phyloP scores from a whole-genome alignment of 2,888 invertebrate species.

The Orthosia gothica region DNA sequence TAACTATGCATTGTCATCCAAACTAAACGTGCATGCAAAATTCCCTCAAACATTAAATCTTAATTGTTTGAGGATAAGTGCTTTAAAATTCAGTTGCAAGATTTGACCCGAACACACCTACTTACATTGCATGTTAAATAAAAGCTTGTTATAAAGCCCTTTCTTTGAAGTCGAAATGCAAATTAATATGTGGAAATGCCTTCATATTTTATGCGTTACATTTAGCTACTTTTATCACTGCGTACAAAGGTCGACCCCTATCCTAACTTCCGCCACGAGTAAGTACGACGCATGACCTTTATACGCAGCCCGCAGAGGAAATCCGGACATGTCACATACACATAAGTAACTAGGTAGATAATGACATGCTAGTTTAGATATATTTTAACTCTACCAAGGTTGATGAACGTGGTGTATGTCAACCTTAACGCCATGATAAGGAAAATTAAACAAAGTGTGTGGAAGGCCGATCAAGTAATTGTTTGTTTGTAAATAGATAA shows the following conservation, averaged over 20 bases:
- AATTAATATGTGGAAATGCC: slow-evolving; percentile 18
- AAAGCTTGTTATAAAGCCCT: not conserved
- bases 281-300: slow-evolving; percentile 47
- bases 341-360: slow-evolving; percentile 19
- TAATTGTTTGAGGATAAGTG: too few species aligned
- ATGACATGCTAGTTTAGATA: slow-evolving; percentile 9
- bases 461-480: slow-evolving; percentile 1
- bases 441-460: not conserved
- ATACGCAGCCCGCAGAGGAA: slow-evolving; percentile 42
- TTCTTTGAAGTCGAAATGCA: slow-evolving; percentile 11
- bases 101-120: too few species aligned
- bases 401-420: slow-evolving; percentile 14
- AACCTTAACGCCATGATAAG: slow-evolving; percentile 10
- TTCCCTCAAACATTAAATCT: too few species aligned
- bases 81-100: too few species aligned
- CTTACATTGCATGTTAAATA: too few species aligned
- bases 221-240: slow-evolving; percentile 26
- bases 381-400: slow-evolving; percentile 35
- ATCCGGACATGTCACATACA: slow-evolving; percentile 36
- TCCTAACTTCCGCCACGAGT: slow-evolving; percentile 28
- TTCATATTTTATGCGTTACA: slow-evolving; percentile 26
- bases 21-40: too few species aligned
- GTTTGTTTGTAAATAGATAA: not conserved
- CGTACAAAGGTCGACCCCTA: slow-evolving; percentile 38
- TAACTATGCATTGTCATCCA: too few species aligned